These are phyloP conservation scores for Oenanthe oenanthe DNA, from an alignment of 2,113 vertebrate species.

Conservation along the genomic window DNA sequence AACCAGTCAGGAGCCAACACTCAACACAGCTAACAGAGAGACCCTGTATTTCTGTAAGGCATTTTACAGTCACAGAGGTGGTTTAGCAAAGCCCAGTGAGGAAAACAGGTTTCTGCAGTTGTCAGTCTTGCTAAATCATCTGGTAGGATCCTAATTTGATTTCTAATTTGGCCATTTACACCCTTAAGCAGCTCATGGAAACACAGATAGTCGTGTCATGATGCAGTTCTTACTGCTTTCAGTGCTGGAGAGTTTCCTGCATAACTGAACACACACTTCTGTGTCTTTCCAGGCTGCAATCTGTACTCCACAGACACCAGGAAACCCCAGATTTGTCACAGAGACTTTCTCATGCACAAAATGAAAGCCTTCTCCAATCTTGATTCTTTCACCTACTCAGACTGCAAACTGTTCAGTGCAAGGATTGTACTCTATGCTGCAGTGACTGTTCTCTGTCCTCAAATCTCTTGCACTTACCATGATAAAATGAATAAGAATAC, in stretches of 20 bases:
- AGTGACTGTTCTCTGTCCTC: neutral
- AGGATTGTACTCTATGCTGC: neutral
- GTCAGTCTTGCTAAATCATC: neutral
- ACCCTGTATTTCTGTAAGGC: rapidly evolving
- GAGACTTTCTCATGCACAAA: neutral
- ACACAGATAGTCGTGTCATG: neutral
- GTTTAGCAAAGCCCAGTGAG: neutral
- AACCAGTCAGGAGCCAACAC: neutral
- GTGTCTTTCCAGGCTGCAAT: neutral
- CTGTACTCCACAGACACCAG: neutral
- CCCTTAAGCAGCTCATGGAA: neutral
- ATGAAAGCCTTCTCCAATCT: neutral
- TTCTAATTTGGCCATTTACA: neutral
- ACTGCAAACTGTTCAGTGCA: neutral
- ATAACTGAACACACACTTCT: neutral
- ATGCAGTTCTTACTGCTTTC: neutral
- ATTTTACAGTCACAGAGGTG: neutral
- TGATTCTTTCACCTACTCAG: neutral
- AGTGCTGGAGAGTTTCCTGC: neutral
- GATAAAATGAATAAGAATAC: neutral
- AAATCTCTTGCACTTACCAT: neutral
- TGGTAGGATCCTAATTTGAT: neutral
- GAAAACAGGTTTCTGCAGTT: neutral
- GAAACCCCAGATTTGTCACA: neutral
- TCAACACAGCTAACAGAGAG: rapidly evolving